Base-by-base conservation (phyloP, 1,140 invertebrate species). In the Euura saliciscinereae region DNA sequence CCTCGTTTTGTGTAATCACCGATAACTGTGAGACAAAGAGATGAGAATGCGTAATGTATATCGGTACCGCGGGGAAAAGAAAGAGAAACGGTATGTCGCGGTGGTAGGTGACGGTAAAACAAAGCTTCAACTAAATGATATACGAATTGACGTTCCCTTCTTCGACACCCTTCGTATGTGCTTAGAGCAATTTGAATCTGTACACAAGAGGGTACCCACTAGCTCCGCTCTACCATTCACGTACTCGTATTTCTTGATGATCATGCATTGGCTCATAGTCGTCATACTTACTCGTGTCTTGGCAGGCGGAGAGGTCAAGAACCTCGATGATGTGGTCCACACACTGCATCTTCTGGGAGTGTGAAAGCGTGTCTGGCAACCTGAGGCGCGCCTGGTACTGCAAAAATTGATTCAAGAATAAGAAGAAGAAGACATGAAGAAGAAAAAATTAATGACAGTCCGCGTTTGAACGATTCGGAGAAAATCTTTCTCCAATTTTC, bases 261-360 rank as follows among this genome's bases (percentile, higher is more conserved):
- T 43, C 13, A n/a, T 4, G 43, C 45, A 69, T 75, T 71, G 68
- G 65, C 70, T 76, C 73, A 74, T 69, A 13, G 68, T 59, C n/a
- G 43, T 67, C 71, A 67, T 76, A 88, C 90, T 90, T 85, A 93
- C 92, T 93, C 75, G 95, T 96, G 78, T 95, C 90, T 84, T 94
- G 93, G 83, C 95, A 96, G 80, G 89, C 89, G 65, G 88, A 89
- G 74, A 96, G 88, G 81, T 96, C 94, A 75, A 96, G 87, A 65
- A 93, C 90, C 80, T 95, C 91, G 74, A 96, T 92, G 74, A 96
- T 94, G 81, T 94, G 91, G 81, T 96, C 93, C 70, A 96, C 93
- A 82, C 93, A 92, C 76, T 91, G 90, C 89, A 94, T 91, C 84
- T 96, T 96, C 82, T 96, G 92, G 68, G 90, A 86, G 76, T 91